Base-by-base conservation (phyloP, 2,797 vertebrate species). In the Danio aesculapii region DNA sequence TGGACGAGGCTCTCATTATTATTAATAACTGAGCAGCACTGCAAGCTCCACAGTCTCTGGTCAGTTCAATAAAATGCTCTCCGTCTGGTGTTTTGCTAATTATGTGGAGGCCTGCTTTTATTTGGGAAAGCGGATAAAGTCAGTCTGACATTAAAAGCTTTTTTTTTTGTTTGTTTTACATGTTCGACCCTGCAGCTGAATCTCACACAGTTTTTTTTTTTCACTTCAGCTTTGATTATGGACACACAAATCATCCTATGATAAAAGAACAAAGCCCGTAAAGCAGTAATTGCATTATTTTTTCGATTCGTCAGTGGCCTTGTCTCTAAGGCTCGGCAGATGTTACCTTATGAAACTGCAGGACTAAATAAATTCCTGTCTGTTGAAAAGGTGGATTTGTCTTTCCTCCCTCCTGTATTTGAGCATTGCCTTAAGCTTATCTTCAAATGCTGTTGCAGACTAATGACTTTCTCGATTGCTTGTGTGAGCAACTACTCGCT, bases 241-340 rank as follows among this genome's bases (percentile, higher is more conserved):
- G 16, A 81, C 47, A 49, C 46, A 44, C 53, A 69, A 41, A 70
- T 9, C 44, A 59, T 57, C 50, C 50, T 41, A 41, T 53, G 49
- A 14, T 64, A 57, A 80, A 72, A 39, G 67, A 44, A 52, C n/a
- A 52, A 52, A 57, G 14, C 39, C 58, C 64, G 10, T 55, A 61
- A 41, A 50, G 55, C 5, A 14, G 39, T 80, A 72, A 72, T 80
- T 72, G 9, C 12, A 6, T 80, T 73, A 64, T 73, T 63, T 72
- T 14, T 63, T 55, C 12, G 72, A 47, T 76, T 52, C 1, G n/a
- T 69, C 64, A 11, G 52, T 80, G 47, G 30, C 47, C 46, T 62
- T 30, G 5, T 70, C 21, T 21, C 55, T 30, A n/a, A 71, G 30
- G 67, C 68, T 46, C 59, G 1, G 47, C 71, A 44, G 4, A 62